phyloP scores from a whole-genome alignment of 2,797 vertebrate species.

The Pelodytes ibericus region DNA sequence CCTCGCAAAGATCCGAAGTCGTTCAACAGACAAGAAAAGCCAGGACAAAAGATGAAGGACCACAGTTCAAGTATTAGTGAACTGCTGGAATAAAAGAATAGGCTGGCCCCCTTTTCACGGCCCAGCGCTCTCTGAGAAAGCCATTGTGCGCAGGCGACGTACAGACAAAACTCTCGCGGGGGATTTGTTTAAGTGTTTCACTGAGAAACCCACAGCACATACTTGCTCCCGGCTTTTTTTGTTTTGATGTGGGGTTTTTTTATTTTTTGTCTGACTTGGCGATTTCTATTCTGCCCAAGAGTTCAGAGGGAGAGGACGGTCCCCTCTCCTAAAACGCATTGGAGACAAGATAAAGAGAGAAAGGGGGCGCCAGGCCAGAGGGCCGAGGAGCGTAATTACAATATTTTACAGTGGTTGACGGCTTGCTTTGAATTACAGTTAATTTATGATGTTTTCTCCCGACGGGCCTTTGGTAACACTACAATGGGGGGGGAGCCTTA shows the following conservation, averaged over 20 bases:
- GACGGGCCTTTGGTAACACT: too few species aligned
- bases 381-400: not conserved
- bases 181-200: constrained; percentile 26
- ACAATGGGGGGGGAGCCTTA: too few species aligned
- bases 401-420: constrained; percentile 2
- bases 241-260: too few species aligned
- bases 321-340: not conserved
- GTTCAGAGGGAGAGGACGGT: constrained; percentile 4
- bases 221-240: not conserved
- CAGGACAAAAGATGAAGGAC: constrained; percentile 56
- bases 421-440: not conserved
- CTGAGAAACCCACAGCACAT: constrained; percentile 33
- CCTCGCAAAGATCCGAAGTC: constrained; percentile 54
- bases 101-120: constrained; percentile 1
- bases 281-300: not conserved
- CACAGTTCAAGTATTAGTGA: constrained; percentile 55
- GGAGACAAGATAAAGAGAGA: constrained; percentile 10
- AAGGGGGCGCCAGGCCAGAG: not conserved
- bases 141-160: constrained; percentile 33
- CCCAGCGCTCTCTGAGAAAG: constrained; percentile 23
- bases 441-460: constrained; percentile 5
- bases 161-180: constrained; percentile 45
- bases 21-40: constrained; percentile 56
- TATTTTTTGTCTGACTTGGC: constrained; percentile 17
- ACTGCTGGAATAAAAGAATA: constrained; percentile 41